Evolutionary conservation across 2,797 vertebrate genomes (phyloP).

Genomic region (Eulemur albifrons): DNA sequence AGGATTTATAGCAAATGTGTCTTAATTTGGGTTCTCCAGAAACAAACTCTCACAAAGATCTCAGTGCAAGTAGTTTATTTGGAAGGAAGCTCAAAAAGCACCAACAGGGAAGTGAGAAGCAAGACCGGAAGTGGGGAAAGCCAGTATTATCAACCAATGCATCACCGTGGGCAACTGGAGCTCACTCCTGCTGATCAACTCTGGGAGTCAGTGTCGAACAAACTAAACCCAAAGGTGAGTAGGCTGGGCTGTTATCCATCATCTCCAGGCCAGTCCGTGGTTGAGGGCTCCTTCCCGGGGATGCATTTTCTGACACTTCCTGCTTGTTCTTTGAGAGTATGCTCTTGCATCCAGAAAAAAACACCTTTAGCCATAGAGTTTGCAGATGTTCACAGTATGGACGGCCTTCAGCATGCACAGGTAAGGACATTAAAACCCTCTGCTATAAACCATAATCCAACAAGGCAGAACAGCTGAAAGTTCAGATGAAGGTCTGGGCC

Average conservation of each 20-base stretch:
- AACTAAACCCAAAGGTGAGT: background rate
- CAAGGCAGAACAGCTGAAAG: background rate
- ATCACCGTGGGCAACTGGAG: background rate
- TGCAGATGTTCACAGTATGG: background rate
- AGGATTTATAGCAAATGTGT: background rate
- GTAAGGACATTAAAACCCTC: background rate
- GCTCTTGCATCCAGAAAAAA: background rate
- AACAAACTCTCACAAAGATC: background rate
- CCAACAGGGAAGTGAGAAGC: background rate
- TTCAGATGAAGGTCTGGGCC: background rate
- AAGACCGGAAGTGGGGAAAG: background rate
- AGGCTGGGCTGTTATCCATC: background rate
- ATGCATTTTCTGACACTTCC: background rate
- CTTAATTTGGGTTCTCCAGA: background rate
- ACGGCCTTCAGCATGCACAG: background rate
- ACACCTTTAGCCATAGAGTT: background rate
- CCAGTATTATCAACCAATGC: background rate
- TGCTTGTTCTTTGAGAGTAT: background rate
- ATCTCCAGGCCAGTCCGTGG: background rate
- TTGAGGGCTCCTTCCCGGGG: background rate
- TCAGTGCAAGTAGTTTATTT: background rate
- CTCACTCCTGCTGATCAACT: background rate
- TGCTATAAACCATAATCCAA: background rate
- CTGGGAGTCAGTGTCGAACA: background rate
- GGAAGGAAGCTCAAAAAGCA: background rate